These are phyloP conservation scores for Psammodynastes pulverulentus DNA, from an alignment of 2,113 vertebrate species.

Conservation along the genomic window DNA sequence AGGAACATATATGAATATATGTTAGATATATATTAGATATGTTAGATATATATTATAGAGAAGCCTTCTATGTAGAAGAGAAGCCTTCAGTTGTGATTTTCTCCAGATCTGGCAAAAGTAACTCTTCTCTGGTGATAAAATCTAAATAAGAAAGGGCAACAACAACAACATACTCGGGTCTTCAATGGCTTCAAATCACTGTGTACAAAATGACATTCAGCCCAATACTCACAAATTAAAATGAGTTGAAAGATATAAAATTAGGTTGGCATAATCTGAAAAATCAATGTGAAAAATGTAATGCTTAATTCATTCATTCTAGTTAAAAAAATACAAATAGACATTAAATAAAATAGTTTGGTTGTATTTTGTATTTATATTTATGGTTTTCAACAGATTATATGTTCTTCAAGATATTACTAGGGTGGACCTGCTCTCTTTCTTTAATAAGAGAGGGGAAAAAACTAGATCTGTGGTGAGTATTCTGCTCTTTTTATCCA, in stretches of 20 bases:
- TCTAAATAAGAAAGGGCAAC: not conserved
- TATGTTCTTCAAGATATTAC: not conserved
- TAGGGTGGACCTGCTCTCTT: not conserved
- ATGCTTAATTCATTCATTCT: not conserved
- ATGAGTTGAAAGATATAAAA: not conserved
- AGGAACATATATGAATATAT: not conserved
- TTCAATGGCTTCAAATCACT: not conserved
- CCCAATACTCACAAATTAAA: not conserved
- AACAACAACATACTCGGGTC: not conserved
- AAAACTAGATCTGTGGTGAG: not conserved
- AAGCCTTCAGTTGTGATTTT: not conserved
- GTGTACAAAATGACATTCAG: not conserved
- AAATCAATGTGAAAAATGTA: not conserved
- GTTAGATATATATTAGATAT: too few species aligned
- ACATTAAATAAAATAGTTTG: conserved; percentile 4
- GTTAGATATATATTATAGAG: too few species aligned
- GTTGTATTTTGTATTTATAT: not conserved
- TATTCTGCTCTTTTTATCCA: not conserved
- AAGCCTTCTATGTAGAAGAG: too few species aligned
- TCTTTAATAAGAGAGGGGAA: not conserved
- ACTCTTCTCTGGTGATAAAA: not conserved
- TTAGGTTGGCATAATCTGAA: not conserved
- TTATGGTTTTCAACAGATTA: not conserved
- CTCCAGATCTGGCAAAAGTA: not conserved
- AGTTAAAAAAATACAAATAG: not conserved